Percentiles rank a stretch among this genome's conserved stretches.
Evolutionary conservation across 2,113 vertebrate genomes (phyloP).

Genomic region (Salvator merianae): DNA sequence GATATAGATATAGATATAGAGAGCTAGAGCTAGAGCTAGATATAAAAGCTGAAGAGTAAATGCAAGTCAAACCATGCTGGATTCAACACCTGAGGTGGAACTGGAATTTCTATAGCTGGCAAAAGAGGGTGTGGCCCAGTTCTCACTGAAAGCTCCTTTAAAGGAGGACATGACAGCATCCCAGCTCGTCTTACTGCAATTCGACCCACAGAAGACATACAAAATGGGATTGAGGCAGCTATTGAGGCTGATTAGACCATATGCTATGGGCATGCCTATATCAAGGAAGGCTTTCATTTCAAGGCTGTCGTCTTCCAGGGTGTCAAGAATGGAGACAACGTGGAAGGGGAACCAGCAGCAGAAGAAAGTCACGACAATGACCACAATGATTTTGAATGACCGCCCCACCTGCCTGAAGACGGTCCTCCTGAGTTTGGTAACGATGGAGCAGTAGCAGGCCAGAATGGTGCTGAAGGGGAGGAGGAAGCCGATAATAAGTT

Average conservation of each 20-base stretch:
- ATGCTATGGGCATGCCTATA: slow-evolving; percentile 74
- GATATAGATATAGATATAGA: no score
- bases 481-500: slow-evolving; percentile 25
- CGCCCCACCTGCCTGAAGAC: background rate
- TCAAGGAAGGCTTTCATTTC: background rate
- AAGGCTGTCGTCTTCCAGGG: slow-evolving; percentile 23
- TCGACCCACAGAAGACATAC: slow-evolving; percentile 75
- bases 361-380: slow-evolving; percentile 24
- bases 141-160: slow-evolving; percentile 54
- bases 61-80: background rate
- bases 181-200: slow-evolving; percentile 58
- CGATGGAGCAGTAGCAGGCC: slow-evolving; percentile 4
- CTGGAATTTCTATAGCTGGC: background rate
- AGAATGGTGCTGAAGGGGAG: slow-evolving; percentile 18
- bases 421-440: background rate
- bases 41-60: no score
- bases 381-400: slow-evolving; percentile 13
- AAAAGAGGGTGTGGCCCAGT: slow-evolving; percentile 3
- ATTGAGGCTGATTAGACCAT: slow-evolving; percentile 81
- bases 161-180: slow-evolving; percentile 62
- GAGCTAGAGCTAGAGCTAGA: no score
- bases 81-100: background rate
- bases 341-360: slow-evolving; percentile 40
- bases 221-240: slow-evolving; percentile 84
- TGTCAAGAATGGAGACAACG: slow-evolving; percentile 54